Evolutionary conservation across 1,140 invertebrate genomes (phyloP).

Genomic region (Drosophila pseudoobscura): DNA sequence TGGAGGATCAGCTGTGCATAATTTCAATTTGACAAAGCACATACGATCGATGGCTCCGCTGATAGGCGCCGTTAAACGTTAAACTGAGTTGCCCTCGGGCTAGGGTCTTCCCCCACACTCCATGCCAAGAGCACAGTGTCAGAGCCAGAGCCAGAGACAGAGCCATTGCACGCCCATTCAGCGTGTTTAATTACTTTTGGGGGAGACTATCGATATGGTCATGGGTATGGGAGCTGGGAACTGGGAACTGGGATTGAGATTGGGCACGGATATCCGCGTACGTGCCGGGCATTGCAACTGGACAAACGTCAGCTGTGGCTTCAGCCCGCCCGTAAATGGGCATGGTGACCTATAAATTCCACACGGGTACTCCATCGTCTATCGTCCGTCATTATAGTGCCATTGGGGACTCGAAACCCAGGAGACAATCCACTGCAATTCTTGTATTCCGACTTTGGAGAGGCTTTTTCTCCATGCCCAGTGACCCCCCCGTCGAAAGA

Average conservation of each 20-base stretch:
- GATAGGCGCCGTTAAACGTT: constrained; percentile 67
- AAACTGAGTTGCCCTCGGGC: constrained; percentile 55
- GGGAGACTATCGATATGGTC: constrained; percentile 35
- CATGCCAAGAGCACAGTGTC: not conserved
- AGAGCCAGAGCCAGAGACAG: not conserved
- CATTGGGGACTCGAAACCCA: not conserved
- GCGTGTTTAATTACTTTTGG: constrained; percentile 62
- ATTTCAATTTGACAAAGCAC: constrained; percentile 79
- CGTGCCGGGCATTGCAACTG: constrained; percentile 61
- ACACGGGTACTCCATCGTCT: constrained; percentile 10
- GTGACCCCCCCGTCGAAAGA: constrained; percentile 18
- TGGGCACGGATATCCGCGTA: constrained; percentile 79
- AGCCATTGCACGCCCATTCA: constrained; percentile 35
- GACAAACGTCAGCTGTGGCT: constrained; percentile 24
- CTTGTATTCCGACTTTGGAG: constrained; percentile 14
- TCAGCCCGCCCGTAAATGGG: constrained; percentile 34
- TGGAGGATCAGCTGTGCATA: constrained; percentile 71
- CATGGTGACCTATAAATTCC: constrained; percentile 60
- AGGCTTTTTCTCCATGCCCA: constrained; percentile 27
- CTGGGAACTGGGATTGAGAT: constrained; percentile 57
- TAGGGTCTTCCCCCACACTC: constrained; percentile 29
- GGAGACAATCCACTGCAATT: not conserved
- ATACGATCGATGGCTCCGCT: constrained; percentile 69
- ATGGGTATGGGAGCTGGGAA: constrained; percentile 53
- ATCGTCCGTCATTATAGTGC: not conserved